phyloP scores from a whole-genome alignment of 2,113 vertebrate genomes.

The Cepphus grylle region DNA sequence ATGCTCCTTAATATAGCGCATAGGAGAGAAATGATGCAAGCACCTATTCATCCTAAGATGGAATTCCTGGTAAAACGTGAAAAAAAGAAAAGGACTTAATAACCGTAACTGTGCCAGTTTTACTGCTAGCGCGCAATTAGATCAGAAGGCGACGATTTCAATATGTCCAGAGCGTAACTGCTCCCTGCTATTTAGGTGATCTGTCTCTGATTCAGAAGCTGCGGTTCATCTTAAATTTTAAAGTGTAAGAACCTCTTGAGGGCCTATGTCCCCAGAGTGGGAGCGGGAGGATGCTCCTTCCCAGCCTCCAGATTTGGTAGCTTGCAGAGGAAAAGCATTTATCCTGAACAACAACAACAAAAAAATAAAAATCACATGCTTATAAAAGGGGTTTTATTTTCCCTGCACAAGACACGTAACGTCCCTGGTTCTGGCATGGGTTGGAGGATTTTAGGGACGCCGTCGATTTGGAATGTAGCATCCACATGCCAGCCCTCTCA shows the following conservation, averaged over 20 bases:
- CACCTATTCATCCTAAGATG: not conserved
- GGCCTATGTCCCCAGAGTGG: not conserved
- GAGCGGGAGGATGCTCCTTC: not conserved
- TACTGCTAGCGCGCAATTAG: not conserved
- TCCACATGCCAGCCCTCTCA: not conserved
- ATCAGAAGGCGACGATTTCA: not conserved
- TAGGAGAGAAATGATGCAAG: not conserved
- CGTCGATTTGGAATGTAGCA: accelerated
- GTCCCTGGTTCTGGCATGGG: not conserved
- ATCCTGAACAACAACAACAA: not conserved
- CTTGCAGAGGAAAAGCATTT: not conserved
- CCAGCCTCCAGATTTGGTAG: not conserved
- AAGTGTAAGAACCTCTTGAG: not conserved
- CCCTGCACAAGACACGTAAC: not conserved
- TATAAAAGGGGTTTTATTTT: not conserved
- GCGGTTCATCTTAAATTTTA: not conserved
- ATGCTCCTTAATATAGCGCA: not conserved
- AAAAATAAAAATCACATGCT: not conserved
- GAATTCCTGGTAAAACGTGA: not conserved
- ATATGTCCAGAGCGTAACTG: not conserved
- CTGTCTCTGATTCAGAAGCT: not conserved
- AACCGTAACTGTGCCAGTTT: not conserved
- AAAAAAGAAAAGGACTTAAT: not conserved
- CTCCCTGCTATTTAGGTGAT: not conserved
- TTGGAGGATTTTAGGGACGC: not conserved